Conservation (phyloP, 2,888 invertebrate genomes). For the Ormyrus labotus region DNA sequence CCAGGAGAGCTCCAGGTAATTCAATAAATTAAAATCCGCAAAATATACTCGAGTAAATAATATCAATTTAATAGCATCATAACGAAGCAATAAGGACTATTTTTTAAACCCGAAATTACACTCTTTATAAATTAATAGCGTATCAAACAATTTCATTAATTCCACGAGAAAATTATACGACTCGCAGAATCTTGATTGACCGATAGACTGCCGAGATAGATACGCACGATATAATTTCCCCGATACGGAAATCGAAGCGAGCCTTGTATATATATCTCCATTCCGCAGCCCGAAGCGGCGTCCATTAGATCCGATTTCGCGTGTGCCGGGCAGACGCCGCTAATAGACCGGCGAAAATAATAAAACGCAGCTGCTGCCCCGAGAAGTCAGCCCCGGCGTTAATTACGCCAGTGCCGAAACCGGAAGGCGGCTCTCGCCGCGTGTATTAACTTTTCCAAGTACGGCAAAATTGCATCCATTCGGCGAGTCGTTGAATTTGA, state of each 20-base stretch:
- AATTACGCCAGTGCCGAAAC: conserved; percentile 29
- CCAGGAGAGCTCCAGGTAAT: no score
- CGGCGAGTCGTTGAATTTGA: conserved; percentile 36
- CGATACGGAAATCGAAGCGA: conserved; percentile 17
- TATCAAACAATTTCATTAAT: conserved; percentile 33
- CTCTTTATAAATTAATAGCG: conserved; percentile 10
- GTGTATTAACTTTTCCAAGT: conserved; percentile 46
- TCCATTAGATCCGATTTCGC: conserved; percentile 32
- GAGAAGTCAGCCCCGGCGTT: background rate
- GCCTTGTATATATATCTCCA: no score
- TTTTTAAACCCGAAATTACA: background rate
- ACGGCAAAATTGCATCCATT: conserved; percentile 35
- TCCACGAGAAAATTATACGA: conserved; percentile 34
- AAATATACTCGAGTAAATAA: no score
- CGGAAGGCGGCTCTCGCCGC: conserved; percentile 29
- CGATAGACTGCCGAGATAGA: conserved; percentile 17
- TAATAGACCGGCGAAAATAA: conserved; percentile 9
- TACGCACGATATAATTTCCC: conserved; percentile 5
- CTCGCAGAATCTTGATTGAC: conserved; percentile 4
- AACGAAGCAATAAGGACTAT: background rate
- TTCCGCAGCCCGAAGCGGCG: background rate
- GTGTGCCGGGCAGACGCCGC: conserved; percentile 16
- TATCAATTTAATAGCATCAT: no score
- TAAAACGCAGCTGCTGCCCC: background rate
- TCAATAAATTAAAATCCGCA: no score